phyloP scores from a whole-genome alignment of 2,113 vertebrate species.

The Elephantulus edwardii region DNA sequence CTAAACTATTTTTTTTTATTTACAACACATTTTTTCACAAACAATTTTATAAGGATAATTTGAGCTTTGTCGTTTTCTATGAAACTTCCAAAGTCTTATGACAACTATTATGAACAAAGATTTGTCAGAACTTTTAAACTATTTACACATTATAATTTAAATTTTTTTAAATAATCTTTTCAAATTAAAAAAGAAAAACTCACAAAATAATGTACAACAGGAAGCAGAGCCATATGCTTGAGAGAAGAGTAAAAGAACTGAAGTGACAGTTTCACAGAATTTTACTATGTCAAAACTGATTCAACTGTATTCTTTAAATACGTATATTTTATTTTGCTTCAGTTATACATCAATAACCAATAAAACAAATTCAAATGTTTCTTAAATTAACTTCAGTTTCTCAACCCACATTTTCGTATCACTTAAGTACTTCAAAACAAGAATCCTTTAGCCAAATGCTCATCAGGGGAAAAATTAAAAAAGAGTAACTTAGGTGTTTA shows the following conservation, averaged over 20 bases:
- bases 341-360: constrained; percentile 25
- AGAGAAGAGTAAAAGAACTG: neutral
- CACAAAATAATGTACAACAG: constrained; percentile 14
- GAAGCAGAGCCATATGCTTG: neutral
- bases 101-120: neutral
- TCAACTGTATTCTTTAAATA: neutral
- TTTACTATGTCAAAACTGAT: neutral
- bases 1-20: neutral
- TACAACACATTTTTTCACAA: neutral
- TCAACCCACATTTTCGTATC: neutral
- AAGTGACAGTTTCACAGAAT: neutral
- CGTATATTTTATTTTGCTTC: constrained; percentile 2
- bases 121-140: neutral
- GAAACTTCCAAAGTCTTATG: neutral
- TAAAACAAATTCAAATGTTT: neutral
- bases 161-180: no score
- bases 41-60: neutral
- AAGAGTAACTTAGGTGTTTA: neutral
- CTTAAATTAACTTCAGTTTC: neutral
- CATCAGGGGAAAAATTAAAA: neutral
- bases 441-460: neutral
- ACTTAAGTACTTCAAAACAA: constrained; percentile 38
- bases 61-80: constrained; percentile 1
- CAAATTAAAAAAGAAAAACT: constrained; percentile 16
- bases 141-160: constrained; percentile 10